Evolutionary conservation across 2,113 vertebrate genomes (phyloP), one percentile per base, ranked within the genome.

Genomic region (Megalops atlanticus): DNA sequence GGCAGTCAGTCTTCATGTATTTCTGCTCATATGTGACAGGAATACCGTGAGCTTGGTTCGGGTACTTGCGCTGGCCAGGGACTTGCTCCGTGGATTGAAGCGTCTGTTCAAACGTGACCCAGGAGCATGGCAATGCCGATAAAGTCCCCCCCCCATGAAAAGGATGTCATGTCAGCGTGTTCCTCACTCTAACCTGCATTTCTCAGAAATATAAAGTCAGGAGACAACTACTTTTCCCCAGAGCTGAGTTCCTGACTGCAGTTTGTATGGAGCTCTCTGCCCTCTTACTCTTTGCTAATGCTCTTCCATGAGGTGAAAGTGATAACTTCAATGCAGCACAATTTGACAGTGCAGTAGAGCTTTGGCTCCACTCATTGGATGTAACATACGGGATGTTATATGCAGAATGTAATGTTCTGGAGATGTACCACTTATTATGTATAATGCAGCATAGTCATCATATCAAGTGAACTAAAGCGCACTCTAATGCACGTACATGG

Each of bases 371-470:
- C 58, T 31, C 31, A 31, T 11, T 64, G 52, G 52, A 58, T 6
- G 58, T 15, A 64, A 15, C 8, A 10, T 4, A 31, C 49, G 31
- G 58, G 58, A 64, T 11, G 5, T 10, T 27, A 31, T 24, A 2
- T 10, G 11, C 4, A 10, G 8, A n/a, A 31, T 11, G 58, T 7
- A 11, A 31, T 31, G 0, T 24, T 64, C 58, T 24, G 2, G 58
- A 64, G 58, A 31, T 24, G n/a, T 31, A 7, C 31, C 2, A 15
- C 58, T 10, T 10, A 10, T 11, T 64, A 64, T 64, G 6, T 11
- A 64, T 64, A 64, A 64, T 64, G n/a, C 58, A 64, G 58, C 58
- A 27, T 64, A 64, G 58, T 64, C 58, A 64, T 64, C 58, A 31
- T 64, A 64, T 64, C 58, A 15, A 64, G 24, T 64, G 58, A 64